phyloP scores from a whole-genome alignment of 53 echinoderm and acorn worm genomes.

The Patiria pectinifera region DNA sequence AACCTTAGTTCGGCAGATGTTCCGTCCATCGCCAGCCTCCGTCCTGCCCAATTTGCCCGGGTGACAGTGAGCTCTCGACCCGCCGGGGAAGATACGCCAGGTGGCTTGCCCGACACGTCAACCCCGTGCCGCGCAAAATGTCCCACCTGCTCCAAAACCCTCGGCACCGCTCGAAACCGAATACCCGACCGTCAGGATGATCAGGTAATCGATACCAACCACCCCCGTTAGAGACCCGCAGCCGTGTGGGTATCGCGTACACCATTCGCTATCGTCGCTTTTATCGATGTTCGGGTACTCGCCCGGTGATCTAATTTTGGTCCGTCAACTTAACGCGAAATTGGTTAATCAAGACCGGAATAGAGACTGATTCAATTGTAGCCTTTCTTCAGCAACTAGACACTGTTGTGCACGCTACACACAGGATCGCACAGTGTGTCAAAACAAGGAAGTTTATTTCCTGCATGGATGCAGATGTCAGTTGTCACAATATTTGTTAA shows the following conservation, averaged over 20 bases:
- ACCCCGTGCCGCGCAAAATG: constrained; percentile 31
- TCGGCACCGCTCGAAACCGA: background rate
- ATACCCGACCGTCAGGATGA: background rate
- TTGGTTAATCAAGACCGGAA: constrained; percentile 53
- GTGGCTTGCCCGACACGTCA: constrained; percentile 35
- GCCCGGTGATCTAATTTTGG: background rate
- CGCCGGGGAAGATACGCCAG: constrained; percentile 36
- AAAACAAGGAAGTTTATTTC: background rate
- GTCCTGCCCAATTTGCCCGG: constrained; percentile 47
- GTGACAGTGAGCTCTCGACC: constrained; percentile 47
- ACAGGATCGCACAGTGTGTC: background rate
- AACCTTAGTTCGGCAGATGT: constrained; percentile 27
- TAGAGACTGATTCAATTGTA: constrained; percentile 43
- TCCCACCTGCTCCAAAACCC: constrained; percentile 22
- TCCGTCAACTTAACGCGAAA: constrained; percentile 51
- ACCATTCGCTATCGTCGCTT: background rate
- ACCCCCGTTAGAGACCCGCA: background rate
- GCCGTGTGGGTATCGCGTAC: background rate
- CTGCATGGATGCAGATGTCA: background rate
- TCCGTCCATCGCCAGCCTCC: constrained; percentile 18
- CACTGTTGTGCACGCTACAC: background rate
- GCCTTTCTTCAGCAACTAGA: background rate
- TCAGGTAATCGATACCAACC: background rate
- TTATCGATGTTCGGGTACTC: constrained; percentile 5
- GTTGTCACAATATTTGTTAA: background rate